Base-by-base conservation (phyloP, 1,140 invertebrate species). In the Lanistes nyassanus region DNA sequence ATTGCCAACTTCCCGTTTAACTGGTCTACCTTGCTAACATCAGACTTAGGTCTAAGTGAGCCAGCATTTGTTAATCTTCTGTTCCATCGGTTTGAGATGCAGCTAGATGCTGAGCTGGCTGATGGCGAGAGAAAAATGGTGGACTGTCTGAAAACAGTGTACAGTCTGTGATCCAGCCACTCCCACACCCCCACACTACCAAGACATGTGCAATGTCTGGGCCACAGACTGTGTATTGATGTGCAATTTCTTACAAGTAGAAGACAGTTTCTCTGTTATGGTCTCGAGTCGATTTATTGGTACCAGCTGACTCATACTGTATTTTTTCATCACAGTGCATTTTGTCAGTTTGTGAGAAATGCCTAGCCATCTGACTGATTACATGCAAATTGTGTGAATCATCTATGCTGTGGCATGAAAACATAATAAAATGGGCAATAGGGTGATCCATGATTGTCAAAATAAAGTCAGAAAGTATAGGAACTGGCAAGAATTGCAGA, bases 21-120 rank as follows among this genome's bases (percentile, higher is more conserved):
- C 74, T 87, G 86, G 87, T 60, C 78, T 68, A 76, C 81, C 13
- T 71, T 88, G 0, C 78, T 88, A 29, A 80, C 81, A n/a, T 82
- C 80, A 53, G 87, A 88, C 68, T 78, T 88, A 21, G 87, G 87
- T 21, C 76, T 88, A 19, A 87, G 86, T 78, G 83, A 86, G 68
- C 69, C 80, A 55, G 83, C 83, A 5, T 86, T 88, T 53, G 34
- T 78, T 16, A 79, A 79, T 21, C 80, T 88, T n/a, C 79, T 88
- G 29, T 84, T 82, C 64, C 85, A 88, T 76, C 75, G 87, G 13
- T 84, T 87, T 75, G 87, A 88, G 72, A 82, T 88, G 80, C 86
- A 87, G 68, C 85, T 86, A 47, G 84, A 81, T 2, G 85, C 84
- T 0, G 82, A 79, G 47, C 76, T 88, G n/a, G 85, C 87, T 55